Conservation (phyloP, 2,797 vertebrate species). For the Gymnoscopelus microlampas region DNA sequence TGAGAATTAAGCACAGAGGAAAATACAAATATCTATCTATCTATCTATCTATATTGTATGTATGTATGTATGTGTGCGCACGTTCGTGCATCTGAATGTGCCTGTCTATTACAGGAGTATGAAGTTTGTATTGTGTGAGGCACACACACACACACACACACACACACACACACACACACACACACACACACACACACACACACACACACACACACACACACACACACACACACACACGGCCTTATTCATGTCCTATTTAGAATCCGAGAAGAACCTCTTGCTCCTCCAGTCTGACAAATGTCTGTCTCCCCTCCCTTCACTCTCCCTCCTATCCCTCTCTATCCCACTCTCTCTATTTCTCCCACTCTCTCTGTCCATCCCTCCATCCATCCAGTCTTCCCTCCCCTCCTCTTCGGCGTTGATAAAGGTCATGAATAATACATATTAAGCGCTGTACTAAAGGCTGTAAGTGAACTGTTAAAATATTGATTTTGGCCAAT, state of each 20-base stretch:
- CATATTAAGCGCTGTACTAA: slow-evolving; percentile 80
- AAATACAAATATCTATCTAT: no score
- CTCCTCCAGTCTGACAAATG: slow-evolving; percentile 62
- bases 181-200: neutral
- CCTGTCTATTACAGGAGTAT: slow-evolving; percentile 47
- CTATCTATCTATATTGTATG: no score
- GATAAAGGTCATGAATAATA: slow-evolving; percentile 84
- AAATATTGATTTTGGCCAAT: slow-evolving; percentile 87
- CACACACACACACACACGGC: slow-evolving; percentile 39
- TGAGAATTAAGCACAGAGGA: no score
- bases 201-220: neutral
- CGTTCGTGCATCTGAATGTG: no score
- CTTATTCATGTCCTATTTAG: slow-evolving; percentile 60
- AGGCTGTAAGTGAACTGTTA: slow-evolving; percentile 80
- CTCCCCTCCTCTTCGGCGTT: slow-evolving; percentile 43
- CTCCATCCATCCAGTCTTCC: neutral
- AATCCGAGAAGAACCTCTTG: slow-evolving; percentile 50
- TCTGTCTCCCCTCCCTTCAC: slow-evolving; percentile 42
- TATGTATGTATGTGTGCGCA: no score
- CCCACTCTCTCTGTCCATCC: slow-evolving; percentile 16
- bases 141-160: slow-evolving; percentile 30
- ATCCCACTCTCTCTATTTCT: slow-evolving; percentile 22
- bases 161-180: slow-evolving; percentile 22
- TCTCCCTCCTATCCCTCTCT: neutral
- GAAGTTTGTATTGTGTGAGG: slow-evolving; percentile 2